Evolutionary conservation across 2,797 vertebrate species (phyloP).

Genomic region (Hafferia zeledoni): DNA sequence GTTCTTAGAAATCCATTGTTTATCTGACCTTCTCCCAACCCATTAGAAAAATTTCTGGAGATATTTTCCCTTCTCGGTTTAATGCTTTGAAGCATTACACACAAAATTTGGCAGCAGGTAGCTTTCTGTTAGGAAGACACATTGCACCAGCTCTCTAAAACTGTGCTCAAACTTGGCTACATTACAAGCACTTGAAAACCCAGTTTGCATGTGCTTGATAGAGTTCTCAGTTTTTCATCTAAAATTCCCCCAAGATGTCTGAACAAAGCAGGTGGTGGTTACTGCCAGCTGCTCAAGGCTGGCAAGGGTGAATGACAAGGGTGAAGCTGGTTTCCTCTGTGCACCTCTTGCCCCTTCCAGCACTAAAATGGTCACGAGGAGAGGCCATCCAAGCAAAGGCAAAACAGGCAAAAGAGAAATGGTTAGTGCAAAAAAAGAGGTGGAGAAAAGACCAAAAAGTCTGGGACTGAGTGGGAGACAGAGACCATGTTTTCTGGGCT

Average conservation of each 20-base stretch:
- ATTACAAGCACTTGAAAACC: constrained; percentile 34
- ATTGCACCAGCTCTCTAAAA: constrained; percentile 48
- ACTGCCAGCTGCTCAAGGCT: not conserved
- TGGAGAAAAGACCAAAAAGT: not conserved
- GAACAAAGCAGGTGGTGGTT: constrained; percentile 1
- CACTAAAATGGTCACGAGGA: not conserved
- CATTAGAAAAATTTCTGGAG: not conserved
- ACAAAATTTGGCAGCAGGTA: constrained; percentile 16
- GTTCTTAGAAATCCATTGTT: constrained; percentile 40
- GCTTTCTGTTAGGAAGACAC: constrained; percentile 58
- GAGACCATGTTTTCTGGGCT: not conserved
- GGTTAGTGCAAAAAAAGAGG: not conserved
- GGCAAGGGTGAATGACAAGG: not conserved
- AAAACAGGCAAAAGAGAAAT: not conserved
- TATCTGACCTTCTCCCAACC: constrained; percentile 34
- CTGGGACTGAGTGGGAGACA: not conserved
- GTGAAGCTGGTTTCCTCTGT: not conserved
- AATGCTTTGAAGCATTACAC: not conserved
- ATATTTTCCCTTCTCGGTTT: constrained; percentile 34
- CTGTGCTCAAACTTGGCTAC: constrained; percentile 48
- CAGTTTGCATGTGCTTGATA: not conserved
- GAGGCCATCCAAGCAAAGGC: not conserved
- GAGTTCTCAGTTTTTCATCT: constrained; percentile 12
- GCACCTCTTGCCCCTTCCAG: not conserved
- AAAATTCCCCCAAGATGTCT: not conserved